These are phyloP conservation scores for Colletes collaris DNA, from an alignment of 2,888 invertebrate genomes.

Conservation along the genomic window DNA sequence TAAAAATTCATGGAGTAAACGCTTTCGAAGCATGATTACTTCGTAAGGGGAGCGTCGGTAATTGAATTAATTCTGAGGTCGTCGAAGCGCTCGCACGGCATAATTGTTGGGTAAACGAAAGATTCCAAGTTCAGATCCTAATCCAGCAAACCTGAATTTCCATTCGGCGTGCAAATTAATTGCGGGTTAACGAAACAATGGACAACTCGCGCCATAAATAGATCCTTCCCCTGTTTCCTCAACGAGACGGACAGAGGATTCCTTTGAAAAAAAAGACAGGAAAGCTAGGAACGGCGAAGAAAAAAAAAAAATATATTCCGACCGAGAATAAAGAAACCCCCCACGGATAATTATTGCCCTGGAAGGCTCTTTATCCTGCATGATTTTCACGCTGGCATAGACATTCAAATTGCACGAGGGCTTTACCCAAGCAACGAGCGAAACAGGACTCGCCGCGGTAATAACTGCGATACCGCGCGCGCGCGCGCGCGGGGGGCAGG, in stretches of 20 bases:
- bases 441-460: slow-evolving; percentile 30
- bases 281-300: not conserved
- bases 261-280: not conserved
- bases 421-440: slow-evolving; percentile 49
- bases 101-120: slow-evolving; percentile 1
- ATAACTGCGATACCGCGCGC: slow-evolving; percentile 25
- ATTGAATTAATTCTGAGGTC: no score
- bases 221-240: not conserved
- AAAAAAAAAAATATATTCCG: not conserved
- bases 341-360: slow-evolving; percentile 42
- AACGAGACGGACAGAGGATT: not conserved
- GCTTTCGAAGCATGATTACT: no score
- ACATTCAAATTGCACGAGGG: slow-evolving; percentile 56
- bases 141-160: slow-evolving; percentile 6
- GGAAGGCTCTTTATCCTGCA: slow-evolving; percentile 43
- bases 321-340: slow-evolving; percentile 1
- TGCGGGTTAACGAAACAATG: slow-evolving; percentile 13
- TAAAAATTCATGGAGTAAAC: no score
- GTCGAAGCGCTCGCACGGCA: not conserved
- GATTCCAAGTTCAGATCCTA: slow-evolving; percentile 3
- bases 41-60: no score
- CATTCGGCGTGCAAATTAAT: not conserved
- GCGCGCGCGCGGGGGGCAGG: not conserved
- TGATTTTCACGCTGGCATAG: slow-evolving; percentile 58
- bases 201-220: slow-evolving; percentile 1